Evolutionary conservation across 2,797 vertebrate genomes (phyloP).

Genomic region (Thunnus albacares): DNA sequence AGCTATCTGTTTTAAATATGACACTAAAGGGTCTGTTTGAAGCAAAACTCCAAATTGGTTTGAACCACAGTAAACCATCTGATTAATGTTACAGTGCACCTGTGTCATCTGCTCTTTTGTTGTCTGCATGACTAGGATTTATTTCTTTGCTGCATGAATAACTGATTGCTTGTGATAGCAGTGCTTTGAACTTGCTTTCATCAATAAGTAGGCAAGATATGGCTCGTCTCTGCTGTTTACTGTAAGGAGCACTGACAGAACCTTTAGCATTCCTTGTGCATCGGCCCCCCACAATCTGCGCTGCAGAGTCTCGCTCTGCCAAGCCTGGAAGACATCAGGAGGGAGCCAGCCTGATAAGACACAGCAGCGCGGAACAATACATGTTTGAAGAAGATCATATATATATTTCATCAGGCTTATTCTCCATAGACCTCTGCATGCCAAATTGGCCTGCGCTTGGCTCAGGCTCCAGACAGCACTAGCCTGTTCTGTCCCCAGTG

Average conservation of each 20-base stretch:
- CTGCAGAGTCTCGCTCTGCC: constrained; percentile 73
- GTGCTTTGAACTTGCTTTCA: constrained; percentile 20
- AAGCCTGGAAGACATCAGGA: constrained; percentile 75
- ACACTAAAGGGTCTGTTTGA: neutral
- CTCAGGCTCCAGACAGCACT: constrained; percentile 81
- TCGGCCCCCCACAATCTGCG: constrained; percentile 34
- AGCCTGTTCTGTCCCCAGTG: constrained; percentile 84
- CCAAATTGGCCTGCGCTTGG: constrained; percentile 83
- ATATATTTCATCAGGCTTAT: constrained; percentile 89
- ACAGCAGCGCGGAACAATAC: constrained; percentile 85
- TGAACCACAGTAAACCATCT: neutral
- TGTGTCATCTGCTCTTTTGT: neutral
- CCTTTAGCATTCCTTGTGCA: constrained; percentile 53
- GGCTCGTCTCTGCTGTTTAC: constrained; percentile 37
- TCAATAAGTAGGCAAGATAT: constrained; percentile 6
- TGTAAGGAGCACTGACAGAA: constrained; percentile 18
- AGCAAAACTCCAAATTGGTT: neutral
- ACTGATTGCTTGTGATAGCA: neutral
- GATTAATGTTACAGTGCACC: neutral
- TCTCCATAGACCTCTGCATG: constrained; percentile 85
- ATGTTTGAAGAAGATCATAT: constrained; percentile 88
- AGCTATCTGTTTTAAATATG: neutral
- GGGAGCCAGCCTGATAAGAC: constrained; percentile 81
- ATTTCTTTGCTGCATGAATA: neutral
- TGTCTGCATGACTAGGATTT: neutral